Evolutionary conservation across 2,797 vertebrate species (phyloP), one percentile per base, ranked within the genome.

Genomic region (Acanthopagrus latus): DNA sequence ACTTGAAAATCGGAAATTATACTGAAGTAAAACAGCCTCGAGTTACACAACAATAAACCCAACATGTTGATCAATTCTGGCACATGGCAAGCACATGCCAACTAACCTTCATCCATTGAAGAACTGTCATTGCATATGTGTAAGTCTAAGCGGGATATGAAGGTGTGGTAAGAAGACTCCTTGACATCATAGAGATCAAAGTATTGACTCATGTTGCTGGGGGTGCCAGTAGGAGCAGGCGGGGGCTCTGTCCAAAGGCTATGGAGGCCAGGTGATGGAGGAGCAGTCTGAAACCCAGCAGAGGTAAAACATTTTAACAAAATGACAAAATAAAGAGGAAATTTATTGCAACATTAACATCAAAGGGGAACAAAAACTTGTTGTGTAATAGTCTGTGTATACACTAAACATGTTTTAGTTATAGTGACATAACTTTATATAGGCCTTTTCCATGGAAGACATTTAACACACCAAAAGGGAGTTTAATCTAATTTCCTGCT

Each of bases 81-180:
- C 38, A 38, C 38, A 38, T 38, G 62, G 27, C 0, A 17, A 67
- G 12, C 0, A 1, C n/a, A 60, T 44, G 59, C 27, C 0, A 17
- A 67, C 89, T 71, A 76, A 99, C 98, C 97, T 89, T 97, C 83
- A 85, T 97, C 96, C 56, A 89, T 62, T 29, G 95, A 84, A 67
- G 96, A 96, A 81, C 97, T 98, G 90, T 99, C 98, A 5, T 98
- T 98, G 64, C 98, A 99, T 89, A 99, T 93, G 81, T 99, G 98
- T 88, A 99, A 94, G 86, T 99, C 98, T 88, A 99, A 92, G 65
- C 97, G 97, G 17, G 98, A 99, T 89, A 99, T 97, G 81, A 97
- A 96, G 25, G 97, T 97, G 93, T 99, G 98, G 89, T 99, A 99
- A 0, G 98, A 99, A 0, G 98, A 97, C 81, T 99, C 98, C 73